Evolutionary conservation across 2,888 invertebrate genomes (phyloP).

Genomic region (Pterostichus madidus): DNA sequence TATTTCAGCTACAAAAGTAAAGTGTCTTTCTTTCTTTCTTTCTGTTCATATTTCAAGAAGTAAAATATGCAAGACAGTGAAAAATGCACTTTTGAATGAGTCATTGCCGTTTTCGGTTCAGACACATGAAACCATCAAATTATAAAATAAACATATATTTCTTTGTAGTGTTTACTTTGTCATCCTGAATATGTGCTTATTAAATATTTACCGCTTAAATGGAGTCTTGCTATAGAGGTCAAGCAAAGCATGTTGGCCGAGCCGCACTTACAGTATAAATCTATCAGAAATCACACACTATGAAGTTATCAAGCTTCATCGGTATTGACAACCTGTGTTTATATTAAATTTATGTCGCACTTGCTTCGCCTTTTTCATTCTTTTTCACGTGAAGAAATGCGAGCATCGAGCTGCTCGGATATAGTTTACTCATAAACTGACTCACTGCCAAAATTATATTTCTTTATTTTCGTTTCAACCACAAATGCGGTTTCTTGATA

Average conservation of each 20-base stretch:
- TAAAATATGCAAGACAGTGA: slow-evolving; percentile 34
- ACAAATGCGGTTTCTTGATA: too few species aligned
- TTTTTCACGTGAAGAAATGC: slow-evolving; percentile 11
- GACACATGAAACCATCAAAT: slow-evolving; percentile 44
- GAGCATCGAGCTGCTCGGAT: not conserved
- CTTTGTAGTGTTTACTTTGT: slow-evolving; percentile 56
- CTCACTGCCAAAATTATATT: not conserved
- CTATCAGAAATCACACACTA: slow-evolving; percentile 60
- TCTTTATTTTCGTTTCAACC: not conserved
- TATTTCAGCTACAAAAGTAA: too few species aligned
- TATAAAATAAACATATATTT: slow-evolving; percentile 55
- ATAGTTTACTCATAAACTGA: slow-evolving; percentile 19
- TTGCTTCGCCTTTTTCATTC: slow-evolving; percentile 11
- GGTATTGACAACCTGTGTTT: slow-evolving; percentile 61
- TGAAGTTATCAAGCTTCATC: slow-evolving; percentile 55
- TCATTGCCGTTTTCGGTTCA: slow-evolving; percentile 14
- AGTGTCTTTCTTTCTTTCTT: too few species aligned
- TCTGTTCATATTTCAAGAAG: slow-evolving; percentile 13
- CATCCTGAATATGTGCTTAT: slow-evolving; percentile 51
- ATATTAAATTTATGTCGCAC: slow-evolving; percentile 60
- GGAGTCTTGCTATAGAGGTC: slow-evolving; percentile 57
- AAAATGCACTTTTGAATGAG: slow-evolving; percentile 25
- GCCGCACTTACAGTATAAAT: slow-evolving; percentile 39
- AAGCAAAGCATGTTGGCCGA: slow-evolving; percentile 11
- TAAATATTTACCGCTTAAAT: slow-evolving; percentile 60